Evolutionary conservation across 2,888 invertebrate genomes (phyloP).

Genomic region (Protophormia terraenovae): DNA sequence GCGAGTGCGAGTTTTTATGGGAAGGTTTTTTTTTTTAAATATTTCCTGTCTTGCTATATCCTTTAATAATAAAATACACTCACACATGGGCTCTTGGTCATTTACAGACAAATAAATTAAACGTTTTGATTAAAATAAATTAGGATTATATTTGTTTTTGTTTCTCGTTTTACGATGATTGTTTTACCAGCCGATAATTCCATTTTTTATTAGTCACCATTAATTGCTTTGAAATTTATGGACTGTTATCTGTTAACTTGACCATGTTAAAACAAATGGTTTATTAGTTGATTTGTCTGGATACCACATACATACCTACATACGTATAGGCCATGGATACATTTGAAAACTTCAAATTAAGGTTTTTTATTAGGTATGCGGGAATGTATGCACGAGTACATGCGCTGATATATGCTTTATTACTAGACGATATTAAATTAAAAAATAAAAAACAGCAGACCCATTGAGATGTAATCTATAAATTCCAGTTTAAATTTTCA

Average conservation of each 20-base stretch:
- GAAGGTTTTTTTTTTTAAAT: slow-evolving; percentile 20
- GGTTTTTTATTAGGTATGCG: neutral
- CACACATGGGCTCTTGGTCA: neutral
- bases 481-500: slow-evolving; percentile 3
- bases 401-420: neutral
- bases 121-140: slow-evolving; percentile 66
- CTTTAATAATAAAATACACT: slow-evolving; percentile 48
- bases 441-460: neutral
- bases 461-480: slow-evolving; percentile 25
- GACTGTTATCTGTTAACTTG: slow-evolving; percentile 50
- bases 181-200: slow-evolving; percentile 57
- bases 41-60: slow-evolving; percentile 57
- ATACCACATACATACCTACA: neutral
- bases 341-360: slow-evolving; percentile 6
- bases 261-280: slow-evolving; percentile 60
- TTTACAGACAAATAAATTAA: slow-evolving; percentile 58
- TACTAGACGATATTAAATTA: slow-evolving; percentile 1
- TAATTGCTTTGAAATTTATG: slow-evolving; percentile 67
- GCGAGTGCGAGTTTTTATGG: neutral
- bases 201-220: slow-evolving; percentile 60
- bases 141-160: slow-evolving; percentile 38
- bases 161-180: slow-evolving; percentile 30
- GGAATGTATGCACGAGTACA: neutral
- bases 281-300: slow-evolving; percentile 35
- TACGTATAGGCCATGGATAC: neutral